Percentiles rank a stretch among this genome's conserved stretches.
These are phyloP conservation scores for Microcebus ravelobensis DNA, from an alignment of 2,113 vertebrate genomes.

Conservation along the genomic window DNA sequence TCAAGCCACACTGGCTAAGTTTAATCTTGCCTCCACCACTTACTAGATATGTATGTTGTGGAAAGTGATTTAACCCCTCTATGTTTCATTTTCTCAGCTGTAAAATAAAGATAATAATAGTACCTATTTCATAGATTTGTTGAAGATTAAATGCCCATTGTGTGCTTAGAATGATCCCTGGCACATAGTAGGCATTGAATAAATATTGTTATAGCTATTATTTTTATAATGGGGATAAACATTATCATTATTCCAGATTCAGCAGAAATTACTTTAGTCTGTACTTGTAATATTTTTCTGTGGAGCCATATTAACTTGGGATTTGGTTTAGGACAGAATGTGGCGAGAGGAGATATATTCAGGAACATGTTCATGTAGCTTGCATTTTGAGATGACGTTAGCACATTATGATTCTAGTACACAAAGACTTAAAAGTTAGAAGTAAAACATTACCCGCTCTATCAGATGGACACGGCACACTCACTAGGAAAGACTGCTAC, in stretches of 20 bases:
- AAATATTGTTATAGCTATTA: neutral
- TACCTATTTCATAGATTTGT: neutral
- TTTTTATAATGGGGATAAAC: conserved; percentile 6
- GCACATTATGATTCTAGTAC: neutral
- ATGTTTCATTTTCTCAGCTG: neutral
- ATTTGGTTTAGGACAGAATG: conserved; percentile 37
- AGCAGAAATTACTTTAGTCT: neutral
- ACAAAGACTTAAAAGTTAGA: neutral
- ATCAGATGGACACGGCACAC: neutral
- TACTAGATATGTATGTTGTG: neutral
- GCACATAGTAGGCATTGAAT: neutral
- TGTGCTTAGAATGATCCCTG: neutral
- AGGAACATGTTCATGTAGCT: neutral
- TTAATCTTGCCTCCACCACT: neutral
- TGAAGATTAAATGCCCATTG: neutral
- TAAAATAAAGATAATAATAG: neutral
- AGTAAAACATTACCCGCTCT: neutral
- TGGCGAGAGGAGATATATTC: neutral
- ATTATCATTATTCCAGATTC: neutral
- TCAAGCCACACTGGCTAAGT: neutral
- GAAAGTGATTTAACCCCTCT: neutral
- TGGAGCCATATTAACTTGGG: neutral
- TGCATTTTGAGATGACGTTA: neutral
- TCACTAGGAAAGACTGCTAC: neutral
- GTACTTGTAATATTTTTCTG: neutral